Percentiles rank a stretch among this genome's conserved stretches.
phyloP scores from a whole-genome alignment of 2,888 invertebrate species.

The Halictus ligatus region DNA sequence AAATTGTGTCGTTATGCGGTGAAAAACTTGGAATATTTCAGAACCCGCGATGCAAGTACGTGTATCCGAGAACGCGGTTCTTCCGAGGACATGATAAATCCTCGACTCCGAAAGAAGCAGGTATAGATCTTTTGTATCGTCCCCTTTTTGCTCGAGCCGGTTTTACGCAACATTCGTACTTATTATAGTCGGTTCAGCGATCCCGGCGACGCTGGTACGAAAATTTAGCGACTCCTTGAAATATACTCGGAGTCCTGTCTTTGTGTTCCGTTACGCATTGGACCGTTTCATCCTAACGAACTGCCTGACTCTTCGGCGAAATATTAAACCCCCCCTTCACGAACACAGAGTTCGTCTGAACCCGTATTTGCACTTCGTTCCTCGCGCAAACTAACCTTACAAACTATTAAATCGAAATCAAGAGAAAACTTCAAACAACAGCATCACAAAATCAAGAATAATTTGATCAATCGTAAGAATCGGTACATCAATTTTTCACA shows the following conservation, averaged over 20 bases:
- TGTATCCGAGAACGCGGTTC: constrained; percentile 32
- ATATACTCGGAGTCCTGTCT: constrained; percentile 2
- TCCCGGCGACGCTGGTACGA: constrained; percentile 27
- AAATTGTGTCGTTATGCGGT: constrained; percentile 33
- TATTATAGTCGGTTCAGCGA: constrained; percentile 64
- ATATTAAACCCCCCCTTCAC: background rate
- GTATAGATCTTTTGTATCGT: constrained; percentile 57
- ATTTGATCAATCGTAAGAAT: too few species aligned
- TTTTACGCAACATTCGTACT: constrained; percentile 66
- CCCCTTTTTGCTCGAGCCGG: constrained; percentile 40
- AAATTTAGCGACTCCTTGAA: constrained; percentile 50
- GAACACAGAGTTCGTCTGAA: background rate
- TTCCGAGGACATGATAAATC: constrained; percentile 45
- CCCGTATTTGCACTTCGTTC: background rate
- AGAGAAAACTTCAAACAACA: background rate
- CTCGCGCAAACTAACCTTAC: background rate
- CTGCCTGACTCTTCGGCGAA: constrained; percentile 16
- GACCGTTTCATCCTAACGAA: constrained; percentile 49
- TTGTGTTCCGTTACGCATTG: constrained; percentile 28
- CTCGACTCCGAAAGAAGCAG: constrained; percentile 34
- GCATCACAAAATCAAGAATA: too few species aligned
- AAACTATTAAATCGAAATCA: background rate
- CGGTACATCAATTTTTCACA: too few species aligned
- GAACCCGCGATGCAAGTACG: background rate
- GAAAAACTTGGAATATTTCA: constrained; percentile 37